Evolutionary conservation across 2,113 vertebrate species (phyloP).

Genomic region (Fulica atra): DNA sequence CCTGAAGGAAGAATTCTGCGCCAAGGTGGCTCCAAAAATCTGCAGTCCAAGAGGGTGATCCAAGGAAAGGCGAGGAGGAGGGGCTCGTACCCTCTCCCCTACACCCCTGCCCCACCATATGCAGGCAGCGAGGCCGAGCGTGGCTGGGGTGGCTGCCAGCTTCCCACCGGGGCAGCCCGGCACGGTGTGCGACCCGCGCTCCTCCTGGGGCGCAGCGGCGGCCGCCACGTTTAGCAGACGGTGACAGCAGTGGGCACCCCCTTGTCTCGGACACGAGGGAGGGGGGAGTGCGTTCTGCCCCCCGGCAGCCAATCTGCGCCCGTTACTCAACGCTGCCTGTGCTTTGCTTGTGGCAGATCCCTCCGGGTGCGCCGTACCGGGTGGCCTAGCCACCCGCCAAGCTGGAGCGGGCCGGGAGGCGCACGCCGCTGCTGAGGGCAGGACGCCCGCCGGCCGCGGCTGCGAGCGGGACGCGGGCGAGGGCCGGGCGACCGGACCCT

Average conservation of each 20-base stretch:
- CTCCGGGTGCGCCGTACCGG: not conserved
- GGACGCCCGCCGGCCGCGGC: rapidly evolving
- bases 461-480: rapidly evolving
- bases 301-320: not conserved
- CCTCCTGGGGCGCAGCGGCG: not conserved
- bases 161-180: not conserved
- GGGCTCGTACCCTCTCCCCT: rapidly evolving
- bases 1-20: not conserved
- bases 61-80: not conserved
- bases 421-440: not conserved
- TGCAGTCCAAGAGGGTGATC: not conserved
- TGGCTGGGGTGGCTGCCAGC: not conserved
- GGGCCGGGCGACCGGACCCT: rapidly evolving
- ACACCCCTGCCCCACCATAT: not conserved
- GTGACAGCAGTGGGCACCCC: not conserved
- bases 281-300: not conserved
- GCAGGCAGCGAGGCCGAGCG: rapidly evolving
- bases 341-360: not conserved
- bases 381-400: rapidly evolving
- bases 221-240: no score
- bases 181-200: rapidly evolving
- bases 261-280: rapidly evolving
- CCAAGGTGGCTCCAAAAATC: not conserved
- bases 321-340: not conserved
- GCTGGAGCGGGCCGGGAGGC: not conserved